Evolutionary conservation across 2,888 invertebrate species (phyloP).

Genomic region (Plagiodera versicolora): DNA sequence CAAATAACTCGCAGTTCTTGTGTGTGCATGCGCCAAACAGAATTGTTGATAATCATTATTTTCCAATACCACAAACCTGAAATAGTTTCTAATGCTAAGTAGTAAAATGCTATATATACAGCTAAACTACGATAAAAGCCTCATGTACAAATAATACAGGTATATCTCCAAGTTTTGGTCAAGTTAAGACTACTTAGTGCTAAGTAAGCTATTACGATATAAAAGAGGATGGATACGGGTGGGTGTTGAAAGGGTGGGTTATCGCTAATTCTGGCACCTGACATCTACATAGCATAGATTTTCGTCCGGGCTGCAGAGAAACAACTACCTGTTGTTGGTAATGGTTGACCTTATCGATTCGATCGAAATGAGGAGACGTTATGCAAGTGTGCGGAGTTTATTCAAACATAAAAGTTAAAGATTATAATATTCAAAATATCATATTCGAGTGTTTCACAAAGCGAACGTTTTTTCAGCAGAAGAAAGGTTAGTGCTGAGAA

Average conservation of each 20-base stretch:
- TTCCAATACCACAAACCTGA: slow-evolving; percentile 54
- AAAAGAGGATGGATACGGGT: slow-evolving; percentile 26
- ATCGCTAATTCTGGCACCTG: slow-evolving; percentile 32
- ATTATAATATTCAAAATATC: background rate
- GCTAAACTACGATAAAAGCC: slow-evolving; percentile 54
- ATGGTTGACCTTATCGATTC: background rate
- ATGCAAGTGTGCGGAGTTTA: slow-evolving; percentile 1
- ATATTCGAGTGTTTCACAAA: background rate
- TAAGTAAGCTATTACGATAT: slow-evolving; percentile 47
- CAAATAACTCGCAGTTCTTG: slow-evolving; percentile 54
- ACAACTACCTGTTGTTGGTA: background rate
- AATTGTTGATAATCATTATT: slow-evolving; percentile 47
- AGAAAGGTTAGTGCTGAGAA: background rate
- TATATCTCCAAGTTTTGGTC: slow-evolving; percentile 45
- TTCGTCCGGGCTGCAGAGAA: slow-evolving; percentile 32
- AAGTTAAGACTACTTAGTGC: slow-evolving; percentile 52
- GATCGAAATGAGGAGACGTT: background rate
- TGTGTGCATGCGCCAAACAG: slow-evolving; percentile 53
- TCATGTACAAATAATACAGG: slow-evolving; percentile 55
- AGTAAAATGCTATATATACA: slow-evolving; percentile 58
- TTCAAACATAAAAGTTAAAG: slow-evolving; percentile 1
- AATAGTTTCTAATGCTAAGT: slow-evolving; percentile 53
- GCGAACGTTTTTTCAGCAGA: background rate
- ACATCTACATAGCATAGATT: slow-evolving; percentile 34
- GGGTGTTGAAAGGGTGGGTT: slow-evolving; percentile 26